Conservation (phyloP, 2,888 invertebrate species). For the Eupeodes luniger region DNA sequence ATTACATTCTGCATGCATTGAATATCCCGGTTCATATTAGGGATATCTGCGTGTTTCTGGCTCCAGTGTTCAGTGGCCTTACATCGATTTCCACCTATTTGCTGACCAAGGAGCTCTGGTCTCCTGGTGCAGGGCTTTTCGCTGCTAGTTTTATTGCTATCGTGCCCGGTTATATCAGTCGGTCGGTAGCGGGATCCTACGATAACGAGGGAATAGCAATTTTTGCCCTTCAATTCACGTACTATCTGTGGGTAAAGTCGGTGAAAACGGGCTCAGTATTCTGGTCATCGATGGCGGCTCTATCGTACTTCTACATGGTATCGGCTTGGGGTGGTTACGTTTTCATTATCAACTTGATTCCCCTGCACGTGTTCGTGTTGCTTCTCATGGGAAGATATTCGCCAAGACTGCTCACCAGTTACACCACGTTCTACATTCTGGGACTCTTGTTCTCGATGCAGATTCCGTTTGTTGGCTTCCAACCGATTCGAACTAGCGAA, state of each 20-base stretch:
- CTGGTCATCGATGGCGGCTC: conserved; percentile 96
- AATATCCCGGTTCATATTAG: conserved; percentile 99
- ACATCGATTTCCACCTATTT: conserved; percentile 99
- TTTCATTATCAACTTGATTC: conserved; percentile 99
- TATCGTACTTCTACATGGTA: conserved; percentile 99
- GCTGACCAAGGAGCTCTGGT: conserved; percentile 98
- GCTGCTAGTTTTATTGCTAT: conserved; percentile 99
- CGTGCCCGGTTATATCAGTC: conserved; percentile 99
- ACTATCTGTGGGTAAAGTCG: conserved; percentile 98
- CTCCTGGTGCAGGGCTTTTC: conserved; percentile 97
- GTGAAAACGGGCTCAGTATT: conserved; percentile 98
- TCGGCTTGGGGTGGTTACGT: conserved; percentile 99
- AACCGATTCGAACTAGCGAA: conserved; percentile 99
- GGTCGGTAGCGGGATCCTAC: conserved; percentile 99
- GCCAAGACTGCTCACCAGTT: conserved; percentile 95
- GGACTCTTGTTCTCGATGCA: conserved; percentile 99
- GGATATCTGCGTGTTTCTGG: conserved; percentile 99
- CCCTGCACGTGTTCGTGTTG: conserved; percentile 97
- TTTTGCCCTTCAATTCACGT: conserved; percentile 99
- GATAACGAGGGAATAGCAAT: conserved; percentile 99
- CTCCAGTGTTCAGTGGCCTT: conserved; percentile 98
- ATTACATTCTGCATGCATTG: conserved; percentile 94
- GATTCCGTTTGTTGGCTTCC: conserved; percentile 97
- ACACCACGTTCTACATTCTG: conserved; percentile 98
- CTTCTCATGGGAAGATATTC: conserved; percentile 98